Conservation (phyloP, 2,113 vertebrate genomes). For the Galeopterus variegatus region DNA sequence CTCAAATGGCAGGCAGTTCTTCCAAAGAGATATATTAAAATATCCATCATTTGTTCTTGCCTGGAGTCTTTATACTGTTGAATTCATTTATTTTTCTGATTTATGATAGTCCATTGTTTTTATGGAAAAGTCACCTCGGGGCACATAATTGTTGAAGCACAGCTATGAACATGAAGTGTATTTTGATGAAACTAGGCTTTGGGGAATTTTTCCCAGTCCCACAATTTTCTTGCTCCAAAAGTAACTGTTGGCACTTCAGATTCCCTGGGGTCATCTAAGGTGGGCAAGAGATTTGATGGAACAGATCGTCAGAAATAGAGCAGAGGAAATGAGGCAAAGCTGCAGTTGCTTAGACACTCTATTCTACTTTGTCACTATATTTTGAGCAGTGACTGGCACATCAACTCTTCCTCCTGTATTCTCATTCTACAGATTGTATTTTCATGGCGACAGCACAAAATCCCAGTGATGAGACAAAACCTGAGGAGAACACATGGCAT, state of each 20-base stretch:
- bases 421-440: background rate
- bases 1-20: background rate
- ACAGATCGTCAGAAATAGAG: background rate
- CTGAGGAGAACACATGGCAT: background rate
- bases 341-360: slow-evolving; percentile 9
- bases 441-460: background rate
- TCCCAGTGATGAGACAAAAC: background rate
- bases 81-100: background rate
- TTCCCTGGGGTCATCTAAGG: background rate
- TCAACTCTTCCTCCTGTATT: background rate
- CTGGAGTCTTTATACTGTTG: background rate
- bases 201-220: background rate
- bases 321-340: background rate
- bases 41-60: background rate
- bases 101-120: background rate
- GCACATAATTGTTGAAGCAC: background rate
- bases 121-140: background rate
- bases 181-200: slow-evolving; percentile 48
- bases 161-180: background rate
- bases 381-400: background rate
- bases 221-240: background rate
- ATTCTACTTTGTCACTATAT: background rate
- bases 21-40: background rate
- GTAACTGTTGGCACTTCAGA: background rate
- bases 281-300: background rate